phyloP scores from a whole-genome alignment of 2,888 invertebrate species.

The Germaria angustata region DNA sequence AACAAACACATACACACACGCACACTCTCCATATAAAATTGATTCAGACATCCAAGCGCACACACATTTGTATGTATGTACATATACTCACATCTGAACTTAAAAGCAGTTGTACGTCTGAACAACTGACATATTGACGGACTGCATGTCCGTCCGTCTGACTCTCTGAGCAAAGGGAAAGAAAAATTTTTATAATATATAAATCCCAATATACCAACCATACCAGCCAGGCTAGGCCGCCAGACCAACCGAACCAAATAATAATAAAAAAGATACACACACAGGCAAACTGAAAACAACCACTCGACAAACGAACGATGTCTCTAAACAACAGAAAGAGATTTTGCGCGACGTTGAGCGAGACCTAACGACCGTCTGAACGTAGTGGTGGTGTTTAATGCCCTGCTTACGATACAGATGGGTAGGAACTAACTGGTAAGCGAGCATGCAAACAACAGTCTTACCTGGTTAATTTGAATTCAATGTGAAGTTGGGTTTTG shows the following conservation, averaged over 20 bases:
- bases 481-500: too few relatives aligned
- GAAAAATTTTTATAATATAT: slow-evolving; percentile 58
- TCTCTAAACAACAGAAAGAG: slow-evolving; percentile 26
- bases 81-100: slow-evolving; percentile 44
- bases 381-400: slow-evolving; percentile 55
- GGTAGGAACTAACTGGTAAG: slow-evolving; percentile 5
- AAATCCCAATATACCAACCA: slow-evolving; percentile 58
- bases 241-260: slow-evolving; percentile 51
- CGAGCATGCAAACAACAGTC: slow-evolving; percentile 37
- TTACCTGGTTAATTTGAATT: slow-evolving; percentile 9
- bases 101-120: slow-evolving; percentile 36
- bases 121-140: slow-evolving; percentile 23
- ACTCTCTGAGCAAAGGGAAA: slow-evolving; percentile 52
- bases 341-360: slow-evolving; percentile 17
- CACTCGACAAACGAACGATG: slow-evolving; percentile 44
- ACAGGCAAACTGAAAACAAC: slow-evolving; percentile 35
- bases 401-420: slow-evolving; percentile 43
- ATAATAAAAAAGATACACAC: not conserved
- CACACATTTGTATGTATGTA: not conserved
- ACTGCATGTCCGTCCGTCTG: not conserved
- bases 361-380: slow-evolving; percentile 57
- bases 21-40: not conserved
- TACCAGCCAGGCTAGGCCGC: slow-evolving; percentile 47
- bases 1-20: slow-evolving; percentile 8
- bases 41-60: slow-evolving; percentile 36